Conservation (phyloP, 2,113 vertebrate genomes). For the Ariopsis seemanni region DNA sequence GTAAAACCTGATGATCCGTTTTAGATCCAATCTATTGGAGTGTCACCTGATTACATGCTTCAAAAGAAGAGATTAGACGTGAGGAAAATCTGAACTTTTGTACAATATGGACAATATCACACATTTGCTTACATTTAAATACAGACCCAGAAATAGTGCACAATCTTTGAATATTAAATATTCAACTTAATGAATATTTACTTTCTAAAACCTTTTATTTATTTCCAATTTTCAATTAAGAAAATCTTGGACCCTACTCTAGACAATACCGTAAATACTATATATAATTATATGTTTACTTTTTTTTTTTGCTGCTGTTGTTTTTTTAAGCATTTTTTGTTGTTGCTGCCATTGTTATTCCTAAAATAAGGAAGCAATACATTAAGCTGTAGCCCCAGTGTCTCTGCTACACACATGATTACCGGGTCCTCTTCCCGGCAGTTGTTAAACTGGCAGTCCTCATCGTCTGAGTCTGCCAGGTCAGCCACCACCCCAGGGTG, state of each 20-base stretch:
- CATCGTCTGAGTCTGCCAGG: slow-evolving; percentile 76
- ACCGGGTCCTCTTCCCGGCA: slow-evolving; percentile 69
- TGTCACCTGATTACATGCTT: too few relatives aligned
- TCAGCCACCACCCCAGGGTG: slow-evolving; percentile 76
- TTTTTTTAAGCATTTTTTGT: background rate
- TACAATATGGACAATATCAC: too few relatives aligned
- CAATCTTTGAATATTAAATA: too few relatives aligned
- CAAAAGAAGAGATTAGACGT: too few relatives aligned
- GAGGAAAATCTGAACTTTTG: too few relatives aligned
- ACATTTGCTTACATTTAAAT: too few relatives aligned
- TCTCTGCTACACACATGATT: slow-evolving; percentile 60
- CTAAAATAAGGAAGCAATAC: slow-evolving; percentile 34
- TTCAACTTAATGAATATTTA: too few relatives aligned
- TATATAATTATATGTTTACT: background rate
- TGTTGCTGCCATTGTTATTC: background rate
- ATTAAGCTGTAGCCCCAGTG: slow-evolving; percentile 51
- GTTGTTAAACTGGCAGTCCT: slow-evolving; percentile 77
- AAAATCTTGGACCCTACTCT: background rate
- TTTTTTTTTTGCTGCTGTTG: background rate
- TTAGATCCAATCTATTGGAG: too few relatives aligned
- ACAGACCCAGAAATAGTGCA: too few relatives aligned
- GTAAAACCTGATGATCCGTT: too few relatives aligned
- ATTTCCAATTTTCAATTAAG: background rate
- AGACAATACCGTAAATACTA: background rate
- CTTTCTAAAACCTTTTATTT: too few relatives aligned